phyloP scores from a whole-genome alignment of 1,140 invertebrate species.

The Drosophila sucinea region DNA sequence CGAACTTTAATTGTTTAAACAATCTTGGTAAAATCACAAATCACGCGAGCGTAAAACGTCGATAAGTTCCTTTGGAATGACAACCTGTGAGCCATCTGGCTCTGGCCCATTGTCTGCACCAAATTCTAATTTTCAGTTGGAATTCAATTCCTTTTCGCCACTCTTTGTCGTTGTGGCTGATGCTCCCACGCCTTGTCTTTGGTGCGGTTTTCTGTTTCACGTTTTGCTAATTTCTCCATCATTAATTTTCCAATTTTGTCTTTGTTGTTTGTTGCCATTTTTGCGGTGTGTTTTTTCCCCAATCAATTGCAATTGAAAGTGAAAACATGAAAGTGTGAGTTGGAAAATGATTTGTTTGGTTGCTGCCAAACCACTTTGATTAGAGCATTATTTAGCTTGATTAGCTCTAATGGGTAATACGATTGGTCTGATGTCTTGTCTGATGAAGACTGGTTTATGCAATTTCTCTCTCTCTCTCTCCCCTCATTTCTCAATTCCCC shows the following conservation, averaged over 20 bases:
- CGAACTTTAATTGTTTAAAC: constrained; percentile 59
- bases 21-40: constrained; percentile 39
- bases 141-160: constrained; percentile 20
- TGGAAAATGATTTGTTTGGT: constrained; percentile 61
- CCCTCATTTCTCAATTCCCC: not conserved
- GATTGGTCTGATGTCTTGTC: constrained; percentile 5
- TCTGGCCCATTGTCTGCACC: not conserved
- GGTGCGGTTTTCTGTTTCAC: constrained; percentile 53
- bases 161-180: not conserved
- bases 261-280: constrained; percentile 50
- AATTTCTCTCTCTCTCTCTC: constrained; percentile 17
- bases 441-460: constrained; percentile 40
- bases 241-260: constrained; percentile 54
- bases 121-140: constrained; percentile 8
- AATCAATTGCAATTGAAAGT: constrained; percentile 72
- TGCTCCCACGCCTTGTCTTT: constrained; percentile 62
- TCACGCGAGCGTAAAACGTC: constrained; percentile 51
- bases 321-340: constrained; percentile 75
- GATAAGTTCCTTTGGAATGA: constrained; percentile 29
- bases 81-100: constrained; percentile 13
- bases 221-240: constrained; percentile 62
- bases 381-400: constrained; percentile 64
- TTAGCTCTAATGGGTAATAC: constrained; percentile 64
- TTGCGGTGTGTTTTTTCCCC: constrained; percentile 43
- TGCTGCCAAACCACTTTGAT: constrained; percentile 66